A percentile compares a stretch with the other conserved stretches of the same genome.
Evolutionary conservation across 2,888 invertebrate genomes (phyloP).

Genomic region (Digitonthophagus gazella): DNA sequence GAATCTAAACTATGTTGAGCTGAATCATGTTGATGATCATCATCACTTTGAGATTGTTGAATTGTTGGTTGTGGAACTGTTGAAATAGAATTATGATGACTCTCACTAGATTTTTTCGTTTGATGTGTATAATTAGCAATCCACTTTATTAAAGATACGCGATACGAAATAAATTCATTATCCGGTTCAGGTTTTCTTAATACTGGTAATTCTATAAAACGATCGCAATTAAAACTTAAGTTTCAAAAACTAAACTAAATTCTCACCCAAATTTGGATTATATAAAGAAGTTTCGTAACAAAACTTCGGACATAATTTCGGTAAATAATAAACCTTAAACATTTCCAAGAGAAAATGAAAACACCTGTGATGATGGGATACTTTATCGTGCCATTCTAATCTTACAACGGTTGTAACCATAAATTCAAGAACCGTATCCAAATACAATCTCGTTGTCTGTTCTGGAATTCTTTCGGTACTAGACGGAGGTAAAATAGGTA

Average conservation of each 20-base stretch:
- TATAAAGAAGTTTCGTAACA: constrained; percentile 77
- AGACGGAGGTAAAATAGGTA: constrained; percentile 76
- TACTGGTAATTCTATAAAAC: constrained; percentile 65
- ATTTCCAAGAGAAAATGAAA: constrained; percentile 90
- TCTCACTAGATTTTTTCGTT: constrained; percentile 59
- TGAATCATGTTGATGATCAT: constrained; percentile 55
- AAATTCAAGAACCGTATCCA: constrained; percentile 84
- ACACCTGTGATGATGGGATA: constrained; percentile 75
- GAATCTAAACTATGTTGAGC: constrained; percentile 63
- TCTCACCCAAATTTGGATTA: constrained; percentile 72
- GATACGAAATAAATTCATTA: constrained; percentile 67
- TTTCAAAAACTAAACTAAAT: constrained; percentile 1
- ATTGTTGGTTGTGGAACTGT: constrained; percentile 40
- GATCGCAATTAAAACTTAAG: neutral
- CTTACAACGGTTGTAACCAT: constrained; percentile 90
- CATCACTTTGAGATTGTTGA: constrained; percentile 54
- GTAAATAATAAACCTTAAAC: constrained; percentile 87
- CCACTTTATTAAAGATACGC: constrained; percentile 88
- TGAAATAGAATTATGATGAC: constrained; percentile 42
- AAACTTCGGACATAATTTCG: constrained; percentile 86
- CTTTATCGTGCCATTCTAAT: constrained; percentile 86
- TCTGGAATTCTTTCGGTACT: constrained; percentile 83
- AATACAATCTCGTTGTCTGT: constrained; percentile 64
- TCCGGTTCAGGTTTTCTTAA: constrained; percentile 71
- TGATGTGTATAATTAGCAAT: constrained; percentile 81